A percentile compares a stretch with the other conserved stretches of the same genome.
Evolutionary conservation across 2,797 vertebrate genomes (phyloP).

Genomic region (Tarsius wallacei): DNA sequence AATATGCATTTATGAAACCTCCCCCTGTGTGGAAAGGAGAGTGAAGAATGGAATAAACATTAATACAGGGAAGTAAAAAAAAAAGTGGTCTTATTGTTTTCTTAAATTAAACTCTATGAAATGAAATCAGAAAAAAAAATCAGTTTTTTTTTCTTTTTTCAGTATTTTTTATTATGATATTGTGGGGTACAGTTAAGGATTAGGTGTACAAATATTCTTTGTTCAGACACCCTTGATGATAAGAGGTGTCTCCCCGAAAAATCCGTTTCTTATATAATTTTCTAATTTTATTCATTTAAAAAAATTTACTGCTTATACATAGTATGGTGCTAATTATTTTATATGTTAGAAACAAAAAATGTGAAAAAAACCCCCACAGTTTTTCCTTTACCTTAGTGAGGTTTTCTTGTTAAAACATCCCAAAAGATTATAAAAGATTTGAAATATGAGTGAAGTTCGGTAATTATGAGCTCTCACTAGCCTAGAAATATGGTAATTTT

Average conservation of each 20-base stretch:
- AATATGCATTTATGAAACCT: slow-evolving; percentile 67
- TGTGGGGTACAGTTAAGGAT: no score
- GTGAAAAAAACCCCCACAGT: background rate
- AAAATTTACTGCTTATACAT: background rate
- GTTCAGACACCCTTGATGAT: no score
- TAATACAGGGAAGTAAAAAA: slow-evolving; percentile 25
- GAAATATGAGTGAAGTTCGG: background rate
- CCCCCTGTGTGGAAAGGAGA: slow-evolving; percentile 12
- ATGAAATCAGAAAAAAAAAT: slow-evolving; percentile 11
- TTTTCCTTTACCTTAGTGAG: background rate
- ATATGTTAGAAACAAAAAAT: slow-evolving; percentile 57
- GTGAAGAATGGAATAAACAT: slow-evolving; percentile 33
- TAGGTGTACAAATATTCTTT: no score
- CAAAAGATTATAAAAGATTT: background rate
- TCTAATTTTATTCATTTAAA: background rate
- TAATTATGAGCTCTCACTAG: background rate
- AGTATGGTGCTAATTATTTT: slow-evolving; percentile 11
- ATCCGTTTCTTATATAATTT: background rate
- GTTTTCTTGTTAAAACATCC: slow-evolving; percentile 20
- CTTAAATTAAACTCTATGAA: slow-evolving; percentile 1
- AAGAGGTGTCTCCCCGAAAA: no score
- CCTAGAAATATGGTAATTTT: background rate
- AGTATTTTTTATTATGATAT: no score
- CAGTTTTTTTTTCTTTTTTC: no score
- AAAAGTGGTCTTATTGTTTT: background rate